phyloP scores from a whole-genome alignment of 2,888 invertebrate species.

The Caenorhabditis macrosperma region DNA sequence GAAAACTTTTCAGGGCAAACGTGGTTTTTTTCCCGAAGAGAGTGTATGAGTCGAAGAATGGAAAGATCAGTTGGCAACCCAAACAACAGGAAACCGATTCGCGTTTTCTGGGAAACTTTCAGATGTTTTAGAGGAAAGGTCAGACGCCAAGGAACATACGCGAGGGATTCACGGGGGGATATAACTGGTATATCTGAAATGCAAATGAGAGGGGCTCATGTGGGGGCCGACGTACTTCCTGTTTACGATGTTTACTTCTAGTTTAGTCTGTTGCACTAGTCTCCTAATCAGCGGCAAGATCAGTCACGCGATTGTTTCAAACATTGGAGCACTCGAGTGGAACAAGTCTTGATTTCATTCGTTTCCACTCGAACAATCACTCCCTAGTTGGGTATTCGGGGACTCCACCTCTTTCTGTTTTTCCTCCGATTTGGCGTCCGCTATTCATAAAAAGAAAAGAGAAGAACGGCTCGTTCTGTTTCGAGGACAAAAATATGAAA shows the following conservation, averaged over 20 bases:
- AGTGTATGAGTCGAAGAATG: slow-evolving; percentile 14
- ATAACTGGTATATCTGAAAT: not conserved
- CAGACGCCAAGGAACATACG: not conserved
- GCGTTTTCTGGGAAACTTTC: not conserved
- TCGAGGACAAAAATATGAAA: not conserved
- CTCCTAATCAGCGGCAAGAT: not conserved
- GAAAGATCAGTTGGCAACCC: no score
- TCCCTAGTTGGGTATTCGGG: slow-evolving; percentile 25
- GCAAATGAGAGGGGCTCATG: not conserved
- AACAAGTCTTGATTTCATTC: slow-evolving; percentile 30
- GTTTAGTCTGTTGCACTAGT: slow-evolving; percentile 1
- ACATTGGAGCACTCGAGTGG: slow-evolving; percentile 41
- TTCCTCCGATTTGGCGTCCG: not conserved
- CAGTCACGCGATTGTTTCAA: slow-evolving; percentile 11
- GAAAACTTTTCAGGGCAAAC: slow-evolving; percentile 2
- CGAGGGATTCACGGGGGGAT: not conserved
- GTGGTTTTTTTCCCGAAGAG: not conserved
- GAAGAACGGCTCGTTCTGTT: not conserved
- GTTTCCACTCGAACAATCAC: slow-evolving; percentile 39
- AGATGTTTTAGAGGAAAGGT: not conserved
- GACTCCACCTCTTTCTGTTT: not conserved
- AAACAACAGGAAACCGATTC: not conserved
- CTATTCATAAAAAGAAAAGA: not conserved
- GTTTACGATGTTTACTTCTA: slow-evolving; percentile 5
- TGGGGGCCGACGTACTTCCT: not conserved